phyloP scores from a whole-genome alignment of 2,113 vertebrate genomes.

The Eptesicus fuscus region DNA sequence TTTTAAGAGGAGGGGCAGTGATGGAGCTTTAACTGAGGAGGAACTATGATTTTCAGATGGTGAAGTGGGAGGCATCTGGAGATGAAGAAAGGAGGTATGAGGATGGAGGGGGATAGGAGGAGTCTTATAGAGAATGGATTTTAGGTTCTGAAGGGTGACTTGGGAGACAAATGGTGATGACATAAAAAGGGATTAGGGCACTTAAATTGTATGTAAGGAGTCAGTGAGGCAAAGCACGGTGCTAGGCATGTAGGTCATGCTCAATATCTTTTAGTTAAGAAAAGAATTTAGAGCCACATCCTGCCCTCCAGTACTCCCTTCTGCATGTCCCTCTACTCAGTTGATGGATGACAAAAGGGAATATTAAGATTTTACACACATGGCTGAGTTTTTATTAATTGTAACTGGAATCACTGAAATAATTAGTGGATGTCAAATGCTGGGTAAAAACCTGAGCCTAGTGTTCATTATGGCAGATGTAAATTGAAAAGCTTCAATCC shows the following conservation, averaged over 20 bases:
- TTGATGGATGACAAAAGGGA: neutral
- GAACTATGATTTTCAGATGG: neutral
- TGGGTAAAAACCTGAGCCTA: neutral
- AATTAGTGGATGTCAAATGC: constrained; percentile 17
- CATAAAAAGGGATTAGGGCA: neutral
- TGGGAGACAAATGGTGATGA: neutral
- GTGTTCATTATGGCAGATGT: neutral
- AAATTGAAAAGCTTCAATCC: constrained; percentile 36
- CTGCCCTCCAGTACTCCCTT: neutral
- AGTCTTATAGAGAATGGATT: neutral
- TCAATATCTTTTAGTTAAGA: neutral
- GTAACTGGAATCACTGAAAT: constrained; percentile 47
- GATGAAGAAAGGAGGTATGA: neutral
- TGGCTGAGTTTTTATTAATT: constrained; percentile 50
- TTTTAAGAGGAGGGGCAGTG: neutral
- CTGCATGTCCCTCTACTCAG: neutral
- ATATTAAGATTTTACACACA: constrained; percentile 8
- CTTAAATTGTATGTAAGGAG: neutral
- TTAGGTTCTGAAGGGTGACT: neutral
- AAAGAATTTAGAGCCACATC: neutral
- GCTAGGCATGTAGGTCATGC: neutral
- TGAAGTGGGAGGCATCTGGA: neutral
- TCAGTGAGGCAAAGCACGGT: neutral
- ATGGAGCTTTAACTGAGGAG: neutral
- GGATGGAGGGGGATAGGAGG: no score